Conservation (phyloP, 2,888 invertebrate species). For the Parasteatoda lunata region DNA sequence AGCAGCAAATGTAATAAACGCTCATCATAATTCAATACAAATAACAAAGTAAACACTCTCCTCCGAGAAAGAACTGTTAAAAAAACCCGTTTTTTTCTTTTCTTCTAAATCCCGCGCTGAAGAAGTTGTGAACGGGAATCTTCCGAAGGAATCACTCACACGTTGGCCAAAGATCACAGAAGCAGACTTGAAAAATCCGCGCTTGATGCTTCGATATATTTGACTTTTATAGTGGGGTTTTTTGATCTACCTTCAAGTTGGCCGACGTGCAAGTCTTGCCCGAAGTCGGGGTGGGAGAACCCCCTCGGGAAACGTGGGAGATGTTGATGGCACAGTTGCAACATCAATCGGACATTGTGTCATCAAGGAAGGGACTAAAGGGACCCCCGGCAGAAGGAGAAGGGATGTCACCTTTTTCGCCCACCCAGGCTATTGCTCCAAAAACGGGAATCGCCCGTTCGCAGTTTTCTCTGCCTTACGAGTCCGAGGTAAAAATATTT, state of each 20-base stretch:
- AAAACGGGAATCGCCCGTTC: constrained; percentile 53
- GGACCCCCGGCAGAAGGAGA: constrained; percentile 38
- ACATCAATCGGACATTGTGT: constrained; percentile 44
- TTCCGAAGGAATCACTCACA: background rate
- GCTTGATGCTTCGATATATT: background rate
- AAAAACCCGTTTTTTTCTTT: background rate
- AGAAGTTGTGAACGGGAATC: background rate
- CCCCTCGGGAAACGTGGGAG: constrained; percentile 61
- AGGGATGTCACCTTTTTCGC: constrained; percentile 46
- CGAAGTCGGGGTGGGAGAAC: constrained; percentile 42
- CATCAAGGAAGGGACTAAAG: constrained; percentile 33
- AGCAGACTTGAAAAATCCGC: background rate
- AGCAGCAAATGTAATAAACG: too few relatives aligned
- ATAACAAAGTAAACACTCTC: too few relatives aligned
- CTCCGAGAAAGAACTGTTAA: too few relatives aligned
- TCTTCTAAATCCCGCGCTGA: background rate
- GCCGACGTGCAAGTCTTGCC: constrained; percentile 54
- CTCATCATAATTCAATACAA: too few relatives aligned
- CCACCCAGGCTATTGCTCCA: constrained; percentile 52
- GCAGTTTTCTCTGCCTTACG: constrained; percentile 59
- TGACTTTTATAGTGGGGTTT: background rate
- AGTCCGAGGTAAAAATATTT: constrained; percentile 47
- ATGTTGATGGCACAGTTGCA: constrained; percentile 66
- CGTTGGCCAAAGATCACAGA: background rate
- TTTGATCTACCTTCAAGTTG: constrained; percentile 25